Evolutionary conservation across 2,797 vertebrate species (phyloP).

Genomic region (Ctenopoma multispine): DNA sequence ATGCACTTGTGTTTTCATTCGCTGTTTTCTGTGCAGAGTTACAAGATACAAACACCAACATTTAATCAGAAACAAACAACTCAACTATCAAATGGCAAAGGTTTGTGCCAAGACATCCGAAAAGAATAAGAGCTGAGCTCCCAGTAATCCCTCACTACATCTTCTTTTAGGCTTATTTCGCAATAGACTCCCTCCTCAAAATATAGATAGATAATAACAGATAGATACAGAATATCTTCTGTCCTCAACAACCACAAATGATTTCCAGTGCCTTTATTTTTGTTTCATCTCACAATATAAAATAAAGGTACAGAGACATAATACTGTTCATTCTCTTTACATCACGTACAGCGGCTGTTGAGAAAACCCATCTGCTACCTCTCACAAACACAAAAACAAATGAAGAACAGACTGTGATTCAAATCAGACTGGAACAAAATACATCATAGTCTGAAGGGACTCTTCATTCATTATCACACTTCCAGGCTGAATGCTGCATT

Average conservation of each 20-base stretch:
- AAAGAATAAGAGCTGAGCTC: slow-evolving; percentile 47
- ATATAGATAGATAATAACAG: no score
- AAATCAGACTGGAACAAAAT: slow-evolving; percentile 60
- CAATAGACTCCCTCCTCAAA: slow-evolving; percentile 37
- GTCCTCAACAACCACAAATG: slow-evolving; percentile 73
- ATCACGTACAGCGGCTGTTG: slow-evolving; percentile 50
- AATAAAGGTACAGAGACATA: slow-evolving; percentile 65
- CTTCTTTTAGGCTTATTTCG: slow-evolving; percentile 53
- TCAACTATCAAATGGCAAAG: slow-evolving; percentile 73
- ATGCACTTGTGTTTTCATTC: slow-evolving; percentile 46
- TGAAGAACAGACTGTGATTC: slow-evolving; percentile 65
- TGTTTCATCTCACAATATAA: slow-evolving; percentile 72
- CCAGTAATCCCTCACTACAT: slow-evolving; percentile 35
- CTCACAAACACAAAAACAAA: slow-evolving; percentile 63
- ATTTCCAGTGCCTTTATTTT: slow-evolving; percentile 84
- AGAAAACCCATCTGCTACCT: slow-evolving; percentile 66
- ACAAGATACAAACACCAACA: slow-evolving; percentile 52
- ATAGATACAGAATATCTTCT: slow-evolving; percentile 56
- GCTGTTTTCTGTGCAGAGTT: slow-evolving; percentile 64
- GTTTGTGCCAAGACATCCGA: slow-evolving; percentile 73
- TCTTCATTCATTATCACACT: slow-evolving; percentile 48
- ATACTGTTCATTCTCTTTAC: slow-evolving; percentile 63
- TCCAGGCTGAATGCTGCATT: slow-evolving; percentile 42
- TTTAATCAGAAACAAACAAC: slow-evolving; percentile 84
- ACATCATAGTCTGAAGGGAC: slow-evolving; percentile 50